Conservation (phyloP, 2,888 invertebrate genomes). For the Nasonovia ribisnigri region DNA sequence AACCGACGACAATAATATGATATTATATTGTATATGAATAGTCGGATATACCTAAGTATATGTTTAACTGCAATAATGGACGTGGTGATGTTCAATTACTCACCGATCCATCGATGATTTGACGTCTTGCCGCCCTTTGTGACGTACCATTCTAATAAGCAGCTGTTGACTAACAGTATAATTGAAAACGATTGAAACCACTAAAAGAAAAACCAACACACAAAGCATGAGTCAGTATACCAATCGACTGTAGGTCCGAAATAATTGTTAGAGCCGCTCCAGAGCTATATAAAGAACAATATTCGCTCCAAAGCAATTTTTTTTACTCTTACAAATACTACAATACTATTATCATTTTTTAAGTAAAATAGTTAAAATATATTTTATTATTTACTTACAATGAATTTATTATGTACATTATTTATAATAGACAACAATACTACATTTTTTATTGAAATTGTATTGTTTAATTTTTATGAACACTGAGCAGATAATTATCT, state of each 20-base stretch:
- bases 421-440: background rate
- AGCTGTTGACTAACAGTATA: background rate
- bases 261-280: background rate
- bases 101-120: background rate
- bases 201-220: background rate
- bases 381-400: background rate
- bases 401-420: background rate
- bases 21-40: too few species aligned
- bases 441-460: background rate
- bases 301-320: background rate
- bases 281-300: too few species aligned
- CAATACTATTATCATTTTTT: background rate
- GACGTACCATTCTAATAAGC: background rate
- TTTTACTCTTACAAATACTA: background rate
- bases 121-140: background rate
- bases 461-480: background rate
- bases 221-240: background rate
- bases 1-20: too few species aligned
- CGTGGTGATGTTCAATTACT: background rate
- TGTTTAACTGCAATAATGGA: background rate
- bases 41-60: background rate
- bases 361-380: background rate
- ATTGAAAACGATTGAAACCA: conserved; percentile 4
- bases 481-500: background rate
- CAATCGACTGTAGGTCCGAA: background rate